These are phyloP conservation scores for Rhogogaster chlorosoma DNA, from an alignment of 2,888 invertebrate species.

Conservation along the genomic window DNA sequence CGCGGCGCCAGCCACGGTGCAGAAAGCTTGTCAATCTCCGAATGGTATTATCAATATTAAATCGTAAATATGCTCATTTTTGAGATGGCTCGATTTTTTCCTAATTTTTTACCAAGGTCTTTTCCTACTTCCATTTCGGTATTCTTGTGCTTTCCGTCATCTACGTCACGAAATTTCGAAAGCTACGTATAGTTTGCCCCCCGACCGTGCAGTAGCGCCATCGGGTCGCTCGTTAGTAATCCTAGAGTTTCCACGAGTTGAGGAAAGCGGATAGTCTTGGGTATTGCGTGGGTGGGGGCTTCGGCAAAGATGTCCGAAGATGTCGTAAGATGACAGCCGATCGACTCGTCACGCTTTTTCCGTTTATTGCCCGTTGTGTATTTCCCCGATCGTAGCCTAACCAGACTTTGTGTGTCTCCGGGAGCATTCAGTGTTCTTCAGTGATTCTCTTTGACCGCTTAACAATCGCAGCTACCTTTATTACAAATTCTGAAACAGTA, in stretches of 20 bases:
- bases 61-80: background rate
- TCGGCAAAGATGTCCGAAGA: constrained; percentile 57
- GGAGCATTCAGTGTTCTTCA: background rate
- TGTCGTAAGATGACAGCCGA: constrained; percentile 72
- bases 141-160: background rate
- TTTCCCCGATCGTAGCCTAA: background rate
- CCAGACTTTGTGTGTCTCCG: background rate
- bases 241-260: background rate
- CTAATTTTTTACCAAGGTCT: background rate
- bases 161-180: background rate
- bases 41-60: background rate
- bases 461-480: background rate
- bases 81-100: background rate
- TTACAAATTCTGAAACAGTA: background rate
- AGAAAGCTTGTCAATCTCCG: background rate
- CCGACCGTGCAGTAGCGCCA: background rate
- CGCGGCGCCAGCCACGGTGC: background rate
- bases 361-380: constrained; percentile 10
- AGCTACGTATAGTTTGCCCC: background rate
- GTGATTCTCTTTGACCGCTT: background rate
- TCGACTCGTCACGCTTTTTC: constrained; percentile 63
- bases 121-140: background rate
- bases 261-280: background rate
- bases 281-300: constrained; percentile 23
- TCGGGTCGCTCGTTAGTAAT: background rate